A percentile compares a stretch with the other conserved stretches of the same genome.
phyloP scores from a whole-genome alignment of 2,888 invertebrate genomes.

The Caenorhabditis afra region DNA sequence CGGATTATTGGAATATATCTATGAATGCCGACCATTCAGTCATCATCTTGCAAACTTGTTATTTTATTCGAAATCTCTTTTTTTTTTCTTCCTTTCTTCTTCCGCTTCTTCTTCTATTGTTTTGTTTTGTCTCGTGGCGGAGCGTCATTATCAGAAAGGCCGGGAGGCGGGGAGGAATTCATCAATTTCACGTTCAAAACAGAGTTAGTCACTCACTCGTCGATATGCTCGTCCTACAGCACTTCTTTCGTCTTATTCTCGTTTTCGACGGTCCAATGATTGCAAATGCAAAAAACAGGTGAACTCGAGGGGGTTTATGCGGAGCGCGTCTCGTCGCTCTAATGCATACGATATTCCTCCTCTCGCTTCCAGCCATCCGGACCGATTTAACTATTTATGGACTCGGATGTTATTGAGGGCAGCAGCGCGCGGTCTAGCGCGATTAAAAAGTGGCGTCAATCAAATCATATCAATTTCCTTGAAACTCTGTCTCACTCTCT shows the following conservation, averaged over 20 bases:
- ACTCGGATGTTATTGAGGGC: not conserved
- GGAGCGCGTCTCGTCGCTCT: not conserved
- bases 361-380: not conserved
- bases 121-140: no score
- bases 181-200: not conserved
- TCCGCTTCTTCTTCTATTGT: not conserved
- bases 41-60: no score
- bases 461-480: slow-evolving; percentile 48
- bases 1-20: slow-evolving; percentile 18
- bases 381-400: not conserved
- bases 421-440: not conserved
- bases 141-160: no score
- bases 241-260: not conserved
- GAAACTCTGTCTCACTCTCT: slow-evolving; percentile 17
- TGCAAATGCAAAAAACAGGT: not conserved
- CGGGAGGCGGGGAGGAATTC: no score
- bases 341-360: not conserved
- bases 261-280: not conserved
- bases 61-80: slow-evolving; percentile 1
- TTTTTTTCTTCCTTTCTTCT: slow-evolving; percentile 4
- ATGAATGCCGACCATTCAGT: not conserved
- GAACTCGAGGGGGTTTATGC: no score
- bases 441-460: slow-evolving; percentile 2
- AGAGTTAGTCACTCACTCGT: slow-evolving; percentile 14
- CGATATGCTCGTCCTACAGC: not conserved